Evolutionary conservation across 2,113 vertebrate species (phyloP), one percentile per base, ranked within the genome.

Genomic region (Brevimyrus niger): DNA sequence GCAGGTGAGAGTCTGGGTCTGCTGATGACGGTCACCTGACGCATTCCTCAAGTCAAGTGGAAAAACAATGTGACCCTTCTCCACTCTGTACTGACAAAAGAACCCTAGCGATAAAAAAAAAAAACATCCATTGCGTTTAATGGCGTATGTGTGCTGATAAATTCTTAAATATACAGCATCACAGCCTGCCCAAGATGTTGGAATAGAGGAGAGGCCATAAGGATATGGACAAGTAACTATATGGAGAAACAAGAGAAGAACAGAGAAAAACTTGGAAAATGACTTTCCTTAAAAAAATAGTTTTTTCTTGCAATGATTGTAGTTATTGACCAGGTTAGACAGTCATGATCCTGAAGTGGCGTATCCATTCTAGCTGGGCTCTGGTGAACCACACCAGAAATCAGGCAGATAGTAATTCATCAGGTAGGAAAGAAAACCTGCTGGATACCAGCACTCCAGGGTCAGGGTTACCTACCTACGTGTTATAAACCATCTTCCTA

Each of bases 1-100:
- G 97, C 98, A 92, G 98, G 98, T 99, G 96, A 92, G 94, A 65
- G 53, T 4, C 3, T 2, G 84, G 2, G 23, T 21, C 6, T 21
- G 53, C 48, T 2, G 9, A 17, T 21, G 86, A 82, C 44, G 47
- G n/a, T 82, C 69, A 38, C 17, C 5, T 53, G 27, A 80, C 73
- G 19, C 73, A 35, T 80, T 80, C 35, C 35, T 2, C 73, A 19
- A 80, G 61, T 69, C 61, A 11, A 31, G 38, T 19, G 35, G 1
- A 35, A 80, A 80, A 80, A 42, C 38, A 15, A 80, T 19, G 11
- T 80, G 73, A 42, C 31, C 73, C 13, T 17, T 38, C 35, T 38
- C 73, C 73, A 42, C 35, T 42, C 73, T 80, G 35, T 38, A 42
- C 31, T 15, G 17, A 80, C 73, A 80, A 42, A 80, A 80, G 2